A percentile compares a stretch with the other conserved stretches of the same genome.
phyloP scores from a whole-genome alignment of 2,113 vertebrate genomes.

The Sander lucioperca region DNA sequence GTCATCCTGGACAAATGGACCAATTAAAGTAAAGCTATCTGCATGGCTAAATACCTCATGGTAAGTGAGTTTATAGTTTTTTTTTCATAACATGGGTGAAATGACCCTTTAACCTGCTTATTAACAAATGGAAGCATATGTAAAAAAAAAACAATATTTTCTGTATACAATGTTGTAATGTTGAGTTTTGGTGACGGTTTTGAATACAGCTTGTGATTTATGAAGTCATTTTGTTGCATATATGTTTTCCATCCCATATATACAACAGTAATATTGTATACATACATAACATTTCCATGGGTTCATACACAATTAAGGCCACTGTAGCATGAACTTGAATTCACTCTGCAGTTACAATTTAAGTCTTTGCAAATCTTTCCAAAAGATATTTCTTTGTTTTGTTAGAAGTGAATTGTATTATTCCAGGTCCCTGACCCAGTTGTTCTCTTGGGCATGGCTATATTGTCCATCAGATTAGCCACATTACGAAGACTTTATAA shows the following conservation, averaged over 20 bases:
- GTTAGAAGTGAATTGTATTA: constrained; percentile 43
- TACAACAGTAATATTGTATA: not conserved
- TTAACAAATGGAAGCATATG: not conserved
- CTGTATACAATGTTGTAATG: not conserved
- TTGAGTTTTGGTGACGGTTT: not conserved
- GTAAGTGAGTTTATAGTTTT: not conserved
- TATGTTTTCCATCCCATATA: not conserved
- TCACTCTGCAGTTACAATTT: not conserved
- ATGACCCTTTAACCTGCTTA: not conserved
- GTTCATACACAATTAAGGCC: not conserved
- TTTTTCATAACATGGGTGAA: not conserved
- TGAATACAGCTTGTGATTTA: not conserved
- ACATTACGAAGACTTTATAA: constrained; percentile 57
- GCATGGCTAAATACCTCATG: not conserved
- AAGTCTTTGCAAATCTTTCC: not conserved
- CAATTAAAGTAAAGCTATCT: not conserved
- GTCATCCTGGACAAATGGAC: not conserved
- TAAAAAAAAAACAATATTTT: not conserved
- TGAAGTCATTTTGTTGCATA: not conserved
- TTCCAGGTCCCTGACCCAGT: constrained; percentile 48
- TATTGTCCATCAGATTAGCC: constrained; percentile 61
- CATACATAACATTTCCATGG: not conserved
- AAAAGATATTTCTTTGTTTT: constrained; percentile 34
- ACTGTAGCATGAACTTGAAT: not conserved
- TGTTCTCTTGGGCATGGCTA: constrained; percentile 18